A percentile compares a stretch with the other conserved stretches of the same genome.
phyloP scores from a whole-genome alignment of 2,888 invertebrate genomes.

The Caenorhabditis sp. region DNA sequence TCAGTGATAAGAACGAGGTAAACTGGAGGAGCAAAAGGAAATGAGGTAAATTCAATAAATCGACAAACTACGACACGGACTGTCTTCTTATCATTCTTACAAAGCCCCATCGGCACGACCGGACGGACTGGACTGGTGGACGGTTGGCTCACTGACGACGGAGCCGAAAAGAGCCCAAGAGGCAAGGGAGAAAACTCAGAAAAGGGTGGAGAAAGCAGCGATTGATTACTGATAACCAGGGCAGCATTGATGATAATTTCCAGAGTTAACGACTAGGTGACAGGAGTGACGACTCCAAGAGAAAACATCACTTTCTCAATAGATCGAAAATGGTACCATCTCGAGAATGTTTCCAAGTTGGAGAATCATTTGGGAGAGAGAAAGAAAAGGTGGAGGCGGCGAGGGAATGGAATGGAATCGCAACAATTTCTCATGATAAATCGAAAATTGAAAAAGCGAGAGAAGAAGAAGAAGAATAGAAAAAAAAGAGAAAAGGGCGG shows the following conservation, averaged over 20 bases:
- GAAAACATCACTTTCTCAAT: neutral
- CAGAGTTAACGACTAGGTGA: slow-evolving; percentile 31
- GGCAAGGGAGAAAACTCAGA: neutral
- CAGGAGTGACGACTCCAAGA: slow-evolving; percentile 25
- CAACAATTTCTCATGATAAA: slow-evolving; percentile 43
- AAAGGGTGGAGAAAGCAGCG: neutral
- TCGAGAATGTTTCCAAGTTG: neutral
- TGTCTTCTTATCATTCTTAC: slow-evolving; percentile 17
- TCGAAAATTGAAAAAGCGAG: slow-evolving; percentile 6
- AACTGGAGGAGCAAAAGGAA: neutral
- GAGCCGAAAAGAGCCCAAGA: neutral
- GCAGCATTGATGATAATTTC: slow-evolving; percentile 21
- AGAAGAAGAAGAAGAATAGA: slow-evolving; percentile 6
- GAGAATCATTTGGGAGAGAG: neutral
- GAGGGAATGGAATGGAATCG: slow-evolving; percentile 10
- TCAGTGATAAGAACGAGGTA: slow-evolving; percentile 21
- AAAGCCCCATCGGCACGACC: no score
- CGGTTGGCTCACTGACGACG: slow-evolving; percentile 11
- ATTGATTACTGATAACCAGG: slow-evolving; percentile 9
- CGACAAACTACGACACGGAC: slow-evolving; percentile 23
- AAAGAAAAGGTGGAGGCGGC: neutral
- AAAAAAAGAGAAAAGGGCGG: slow-evolving; percentile 7
- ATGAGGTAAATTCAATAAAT: slow-evolving; percentile 24
- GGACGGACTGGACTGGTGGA: no score
- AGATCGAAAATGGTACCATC: neutral